A percentile compares a stretch with the other conserved stretches of the same genome.
Evolutionary conservation across 2,113 vertebrate species (phyloP).

Genomic region (Phycodurus eques): DNA sequence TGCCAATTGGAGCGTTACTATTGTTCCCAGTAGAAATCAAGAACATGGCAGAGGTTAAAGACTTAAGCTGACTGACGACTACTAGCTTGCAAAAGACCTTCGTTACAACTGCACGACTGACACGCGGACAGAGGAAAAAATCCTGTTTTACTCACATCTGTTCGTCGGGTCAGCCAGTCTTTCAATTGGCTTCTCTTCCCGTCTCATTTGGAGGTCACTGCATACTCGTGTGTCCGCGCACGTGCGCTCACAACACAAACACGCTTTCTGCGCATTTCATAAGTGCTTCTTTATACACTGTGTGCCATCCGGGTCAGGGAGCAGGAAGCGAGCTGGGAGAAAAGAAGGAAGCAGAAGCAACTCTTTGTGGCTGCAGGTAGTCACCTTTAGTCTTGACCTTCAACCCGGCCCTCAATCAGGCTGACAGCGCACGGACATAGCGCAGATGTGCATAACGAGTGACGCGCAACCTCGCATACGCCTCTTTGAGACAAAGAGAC

Average conservation of each 20-base stretch:
- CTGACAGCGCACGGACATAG: constrained; percentile 57
- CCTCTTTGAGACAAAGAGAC: constrained; percentile 2
- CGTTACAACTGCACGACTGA: background rate
- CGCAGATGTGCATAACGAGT: constrained; percentile 49
- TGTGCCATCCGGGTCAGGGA: constrained; percentile 46
- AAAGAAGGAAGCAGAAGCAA: constrained; percentile 71
- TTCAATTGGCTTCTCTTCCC: constrained; percentile 32
- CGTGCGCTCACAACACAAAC: constrained; percentile 34
- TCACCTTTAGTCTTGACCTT: constrained; percentile 63
- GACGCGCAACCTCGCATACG: background rate
- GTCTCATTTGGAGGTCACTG: constrained; percentile 38
- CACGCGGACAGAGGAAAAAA: constrained; percentile 5
- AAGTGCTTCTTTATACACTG: constrained; percentile 44
- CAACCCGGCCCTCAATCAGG: constrained; percentile 47
- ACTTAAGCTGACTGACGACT: constrained; percentile 14
- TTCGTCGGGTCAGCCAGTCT: constrained; percentile 26
- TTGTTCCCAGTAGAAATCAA: constrained; percentile 49
- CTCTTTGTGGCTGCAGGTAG: constrained; percentile 60
- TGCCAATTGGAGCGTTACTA: constrained; percentile 41
- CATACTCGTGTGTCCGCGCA: constrained; percentile 4
- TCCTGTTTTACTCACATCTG: constrained; percentile 11
- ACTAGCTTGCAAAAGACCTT: constrained; percentile 1
- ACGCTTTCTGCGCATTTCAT: constrained; percentile 35
- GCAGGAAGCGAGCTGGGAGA: constrained; percentile 63
- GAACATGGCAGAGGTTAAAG: constrained; percentile 38